A percentile compares a stretch with the other conserved stretches of the same genome.
Evolutionary conservation across 1,140 invertebrate genomes (phyloP).

Genomic region (Samia ricini): DNA sequence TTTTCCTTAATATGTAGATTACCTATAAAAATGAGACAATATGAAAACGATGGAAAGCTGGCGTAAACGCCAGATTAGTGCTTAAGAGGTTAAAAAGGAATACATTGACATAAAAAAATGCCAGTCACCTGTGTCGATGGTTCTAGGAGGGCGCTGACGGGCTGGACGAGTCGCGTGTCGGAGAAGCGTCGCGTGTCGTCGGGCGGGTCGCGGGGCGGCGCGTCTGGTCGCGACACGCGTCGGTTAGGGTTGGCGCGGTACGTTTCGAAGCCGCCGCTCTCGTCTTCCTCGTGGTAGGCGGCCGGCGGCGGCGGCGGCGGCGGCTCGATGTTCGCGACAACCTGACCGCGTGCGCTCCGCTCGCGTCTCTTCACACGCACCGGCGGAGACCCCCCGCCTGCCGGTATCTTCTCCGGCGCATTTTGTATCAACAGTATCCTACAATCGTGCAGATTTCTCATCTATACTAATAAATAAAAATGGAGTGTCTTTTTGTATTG

Average conservation of each 20-base stretch:
- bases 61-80: too few relatives aligned
- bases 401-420: slow-evolving; percentile 85
- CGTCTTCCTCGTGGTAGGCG: slow-evolving; percentile 69
- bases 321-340: slow-evolving; percentile 81
- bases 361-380: slow-evolving; percentile 50
- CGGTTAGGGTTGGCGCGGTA: slow-evolving; percentile 63
- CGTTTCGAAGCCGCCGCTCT: slow-evolving; percentile 72
- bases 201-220: slow-evolving; percentile 32
- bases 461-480: too few relatives aligned
- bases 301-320: slow-evolving; percentile 52
- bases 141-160: background rate
- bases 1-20: too few relatives aligned
- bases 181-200: slow-evolving; percentile 65
- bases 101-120: background rate
- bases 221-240: slow-evolving; percentile 48
- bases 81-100: too few relatives aligned
- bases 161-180: slow-evolving; percentile 50
- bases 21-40: too few relatives aligned
- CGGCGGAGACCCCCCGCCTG: slow-evolving; percentile 75
- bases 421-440: slow-evolving; percentile 95
- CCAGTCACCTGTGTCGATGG: background rate
- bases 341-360: slow-evolving; percentile 63
- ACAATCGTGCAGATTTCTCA: background rate
- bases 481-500: too few relatives aligned
- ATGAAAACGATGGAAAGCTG: too few relatives aligned